Conservation (phyloP, 2,797 vertebrate species). For the Argyrosomus regius region DNA sequence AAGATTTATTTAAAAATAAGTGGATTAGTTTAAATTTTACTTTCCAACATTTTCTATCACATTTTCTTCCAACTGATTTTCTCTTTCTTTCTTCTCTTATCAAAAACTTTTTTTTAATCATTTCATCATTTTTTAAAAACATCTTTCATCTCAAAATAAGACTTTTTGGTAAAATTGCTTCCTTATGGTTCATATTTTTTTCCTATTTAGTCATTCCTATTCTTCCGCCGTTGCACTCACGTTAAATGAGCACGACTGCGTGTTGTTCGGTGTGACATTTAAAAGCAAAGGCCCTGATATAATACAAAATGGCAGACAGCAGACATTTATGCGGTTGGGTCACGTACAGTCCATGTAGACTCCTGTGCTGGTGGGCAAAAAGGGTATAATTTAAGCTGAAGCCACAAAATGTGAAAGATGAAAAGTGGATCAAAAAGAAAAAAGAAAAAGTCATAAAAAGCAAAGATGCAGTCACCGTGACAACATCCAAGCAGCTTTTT, state of each 20-base stretch:
- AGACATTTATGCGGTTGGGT: not conserved
- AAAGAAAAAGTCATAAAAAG: not conserved
- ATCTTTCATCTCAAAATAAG: not conserved
- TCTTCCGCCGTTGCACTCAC: not conserved
- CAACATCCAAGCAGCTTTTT: not conserved
- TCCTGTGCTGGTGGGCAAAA: not conserved
- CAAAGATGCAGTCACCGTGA: not conserved
- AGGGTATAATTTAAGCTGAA: not conserved
- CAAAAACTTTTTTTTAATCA: not conserved
- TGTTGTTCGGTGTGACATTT: conserved; percentile 1
- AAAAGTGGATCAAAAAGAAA: not conserved
- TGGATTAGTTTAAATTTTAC: not conserved
- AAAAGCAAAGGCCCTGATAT: not conserved
- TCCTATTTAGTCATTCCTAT: not conserved
- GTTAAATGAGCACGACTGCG: not conserved
- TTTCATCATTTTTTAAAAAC: not conserved
- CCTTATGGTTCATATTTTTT: not conserved
- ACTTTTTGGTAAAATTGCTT: not conserved
- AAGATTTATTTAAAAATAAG: not conserved
- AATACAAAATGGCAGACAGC: not conserved
- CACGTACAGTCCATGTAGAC: too few species aligned
- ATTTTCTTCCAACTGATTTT: not conserved
- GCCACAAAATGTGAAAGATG: not conserved
- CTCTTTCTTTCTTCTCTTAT: not conserved
- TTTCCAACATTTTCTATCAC: not conserved